Evolutionary conservation across 2,888 invertebrate genomes (phyloP).

Genomic region (Helobdella robusta): DNA sequence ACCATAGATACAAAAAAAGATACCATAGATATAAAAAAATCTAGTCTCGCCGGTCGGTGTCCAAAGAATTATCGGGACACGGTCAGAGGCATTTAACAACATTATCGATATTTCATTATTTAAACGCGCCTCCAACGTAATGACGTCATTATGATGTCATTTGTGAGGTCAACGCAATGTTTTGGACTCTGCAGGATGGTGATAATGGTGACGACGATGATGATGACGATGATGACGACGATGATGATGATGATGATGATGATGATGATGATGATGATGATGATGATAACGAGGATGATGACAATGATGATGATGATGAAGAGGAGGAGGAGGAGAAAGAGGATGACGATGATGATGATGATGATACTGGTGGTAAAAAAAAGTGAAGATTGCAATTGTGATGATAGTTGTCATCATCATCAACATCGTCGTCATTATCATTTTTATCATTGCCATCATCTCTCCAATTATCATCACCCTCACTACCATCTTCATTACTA

Average conservation of each 20-base stretch:
- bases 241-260: neutral
- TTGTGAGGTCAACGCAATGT: too few relatives aligned
- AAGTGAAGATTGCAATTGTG: neutral
- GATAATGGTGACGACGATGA: neutral
- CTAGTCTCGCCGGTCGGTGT: too few relatives aligned
- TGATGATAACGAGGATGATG: conserved; percentile 8
- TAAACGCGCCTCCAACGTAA: too few relatives aligned
- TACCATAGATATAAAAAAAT: too few relatives aligned
- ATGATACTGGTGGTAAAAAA: neutral
- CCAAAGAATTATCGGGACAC: too few relatives aligned
- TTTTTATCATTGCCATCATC: neutral
- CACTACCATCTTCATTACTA: neutral
- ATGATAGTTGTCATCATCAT: neutral
- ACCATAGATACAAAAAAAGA: too few relatives aligned
- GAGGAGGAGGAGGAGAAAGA: conserved; percentile 4
- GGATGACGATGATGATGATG: neutral
- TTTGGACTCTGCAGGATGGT: too few relatives aligned
- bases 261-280: conserved; percentile 14
- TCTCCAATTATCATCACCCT: neutral
- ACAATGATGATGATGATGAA: neutral
- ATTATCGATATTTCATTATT: too few relatives aligned
- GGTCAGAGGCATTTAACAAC: too few relatives aligned
- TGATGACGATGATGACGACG: neutral
- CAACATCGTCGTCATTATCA: neutral
- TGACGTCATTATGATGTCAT: too few relatives aligned